A percentile compares a stretch with the other conserved stretches of the same genome.
Conservation (phyloP, 2,888 invertebrate genomes). For the Steinernema hermaphroditum region DNA sequence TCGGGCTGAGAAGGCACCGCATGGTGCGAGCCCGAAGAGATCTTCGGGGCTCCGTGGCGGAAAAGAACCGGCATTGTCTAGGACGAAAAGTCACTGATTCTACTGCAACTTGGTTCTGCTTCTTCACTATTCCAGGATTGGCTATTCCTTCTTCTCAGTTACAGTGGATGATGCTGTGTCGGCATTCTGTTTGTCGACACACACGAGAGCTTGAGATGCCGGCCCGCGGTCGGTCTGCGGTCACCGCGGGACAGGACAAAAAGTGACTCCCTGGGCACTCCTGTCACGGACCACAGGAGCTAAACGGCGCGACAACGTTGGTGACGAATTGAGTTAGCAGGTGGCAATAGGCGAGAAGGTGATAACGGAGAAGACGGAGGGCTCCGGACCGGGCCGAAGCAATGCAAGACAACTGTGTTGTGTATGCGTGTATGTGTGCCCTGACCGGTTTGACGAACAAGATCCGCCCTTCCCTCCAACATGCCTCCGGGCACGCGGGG, state of each 20-base stretch:
- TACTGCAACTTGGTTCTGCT: no score
- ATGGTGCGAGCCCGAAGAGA: not conserved
- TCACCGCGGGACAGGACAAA: not conserved
- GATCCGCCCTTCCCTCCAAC: constrained; percentile 7
- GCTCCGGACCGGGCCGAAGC: constrained; percentile 16
- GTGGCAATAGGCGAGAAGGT: not conserved
- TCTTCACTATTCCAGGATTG: not conserved
- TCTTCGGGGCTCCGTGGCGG: constrained; percentile 15
- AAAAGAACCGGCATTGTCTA: constrained; percentile 17
- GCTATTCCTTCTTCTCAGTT: not conserved
- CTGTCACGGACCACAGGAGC: not conserved
- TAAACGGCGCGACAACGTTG: not conserved
- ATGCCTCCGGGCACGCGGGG: constrained; percentile 2
- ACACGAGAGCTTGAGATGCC: not conserved
- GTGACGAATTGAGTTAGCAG: constrained; percentile 20
- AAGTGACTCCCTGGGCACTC: not conserved
- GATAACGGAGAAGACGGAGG: constrained; percentile 11
- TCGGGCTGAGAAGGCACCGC: not conserved
- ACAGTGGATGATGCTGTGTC: constrained; percentile 21
- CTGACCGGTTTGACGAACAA: constrained; percentile 28
- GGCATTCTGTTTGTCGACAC: constrained; percentile 1
- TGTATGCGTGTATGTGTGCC: constrained; percentile 28
- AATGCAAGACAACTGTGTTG: constrained; percentile 31
- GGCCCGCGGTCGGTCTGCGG: constrained; percentile 1
- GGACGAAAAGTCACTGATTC: not conserved